Evolutionary conservation across 2,888 invertebrate genomes (phyloP), one percentile per base, ranked within the genome.

Genomic region (Heliconius erato): DNA sequence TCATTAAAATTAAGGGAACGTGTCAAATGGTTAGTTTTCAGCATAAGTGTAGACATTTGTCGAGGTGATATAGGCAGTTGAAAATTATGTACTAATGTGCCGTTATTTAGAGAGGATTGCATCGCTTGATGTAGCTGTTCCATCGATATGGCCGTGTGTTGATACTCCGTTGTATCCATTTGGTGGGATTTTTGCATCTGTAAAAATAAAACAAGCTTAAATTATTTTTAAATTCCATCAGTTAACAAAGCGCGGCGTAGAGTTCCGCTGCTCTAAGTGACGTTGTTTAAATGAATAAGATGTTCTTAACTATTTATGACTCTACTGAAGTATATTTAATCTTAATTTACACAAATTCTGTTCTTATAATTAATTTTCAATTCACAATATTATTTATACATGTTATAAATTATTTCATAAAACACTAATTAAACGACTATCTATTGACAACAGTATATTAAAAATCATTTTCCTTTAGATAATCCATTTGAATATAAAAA

Each of bases 71-170:
- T 85, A 0, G 94, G 95, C 1, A 95, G 84, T 84, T 94, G 95
- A 82, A 95, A 93, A 86, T 94, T 95, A 85, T 95, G 95, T 0
- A 91, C 91, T 0, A 95, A 87, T 0, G 89, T 88, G 54, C 88
- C 89, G 0, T 91, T 89, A 84, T 89, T 92, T 0, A 95, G 87
- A 0, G 95, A 91, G 0, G 94, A 89, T 78, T 95, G 95, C 92
- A 95, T 93, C 0, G 92, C 94, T 88, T 95, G 94, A 79, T 95
- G 95, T 0, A 95, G 89, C 82, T 95, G 95, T 84, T 95, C 95
- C 94, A 95, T 94, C 0, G 95, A 94, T 86, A 95, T 90, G 0
- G 91, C 88, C 0, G 94, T 89, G 84, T 95, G 94, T 68, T 95
- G 94, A 85, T 94, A 94, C 0, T 95, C 95, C 0, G 87, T 83